Evolutionary conservation across 2,888 invertebrate genomes (phyloP).

Genomic region (Idaea dimidiata): DNA sequence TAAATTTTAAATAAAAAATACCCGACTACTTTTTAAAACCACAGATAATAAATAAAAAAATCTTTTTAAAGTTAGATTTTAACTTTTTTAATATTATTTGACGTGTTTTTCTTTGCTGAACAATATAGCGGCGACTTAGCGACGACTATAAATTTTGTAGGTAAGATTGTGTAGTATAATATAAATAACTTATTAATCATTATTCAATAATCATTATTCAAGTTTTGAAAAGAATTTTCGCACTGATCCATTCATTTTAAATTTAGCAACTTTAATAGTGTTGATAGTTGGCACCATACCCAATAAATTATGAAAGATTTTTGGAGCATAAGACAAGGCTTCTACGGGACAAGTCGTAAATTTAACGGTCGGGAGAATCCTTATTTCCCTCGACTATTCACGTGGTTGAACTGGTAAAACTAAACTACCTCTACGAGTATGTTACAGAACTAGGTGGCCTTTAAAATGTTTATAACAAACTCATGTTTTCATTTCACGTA

Average conservation of each 20-base stretch:
- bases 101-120: too few relatives aligned
- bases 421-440: conserved; percentile 57
- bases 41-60: too few relatives aligned
- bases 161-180: too few relatives aligned
- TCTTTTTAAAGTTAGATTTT: too few relatives aligned
- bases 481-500: conserved; percentile 11
- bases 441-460: conserved; percentile 49
- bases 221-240: background rate
- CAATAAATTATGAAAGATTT: conserved; percentile 78
- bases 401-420: conserved; percentile 67
- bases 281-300: conserved; percentile 56
- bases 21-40: too few relatives aligned
- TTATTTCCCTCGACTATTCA: conserved; percentile 72
- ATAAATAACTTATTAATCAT: too few relatives aligned
- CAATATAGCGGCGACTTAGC: too few relatives aligned
- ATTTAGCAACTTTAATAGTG: background rate
- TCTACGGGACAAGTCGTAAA: conserved; percentile 76
- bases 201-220: too few relatives aligned
- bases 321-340: conserved; percentile 65
- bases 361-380: conserved; percentile 76
- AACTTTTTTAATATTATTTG: too few relatives aligned
- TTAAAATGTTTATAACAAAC: conserved; percentile 39
- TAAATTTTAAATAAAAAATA: too few relatives aligned
- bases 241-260: background rate
- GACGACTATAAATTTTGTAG: too few relatives aligned